Percentiles rank a stretch among this genome's conserved stretches.
phyloP scores from a whole-genome alignment of 2,797 vertebrate genomes.

The Poeciliopsis gracilis region DNA sequence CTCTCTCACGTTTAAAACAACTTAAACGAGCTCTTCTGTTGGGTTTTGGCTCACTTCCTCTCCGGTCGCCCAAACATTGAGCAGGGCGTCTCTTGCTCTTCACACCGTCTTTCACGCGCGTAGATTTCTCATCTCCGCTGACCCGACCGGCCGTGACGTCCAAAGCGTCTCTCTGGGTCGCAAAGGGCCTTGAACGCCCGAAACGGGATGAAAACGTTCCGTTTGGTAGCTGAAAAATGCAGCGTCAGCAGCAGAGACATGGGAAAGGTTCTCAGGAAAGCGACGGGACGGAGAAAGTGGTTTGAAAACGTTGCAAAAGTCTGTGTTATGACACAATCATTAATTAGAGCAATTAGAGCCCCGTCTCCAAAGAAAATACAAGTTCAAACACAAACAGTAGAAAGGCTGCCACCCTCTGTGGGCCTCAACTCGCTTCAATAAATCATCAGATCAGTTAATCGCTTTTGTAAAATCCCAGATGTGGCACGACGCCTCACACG shows the following conservation, averaged over 20 bases:
- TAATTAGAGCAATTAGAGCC: not conserved
- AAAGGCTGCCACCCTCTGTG: not conserved
- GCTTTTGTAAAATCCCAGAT: conserved; percentile 2
- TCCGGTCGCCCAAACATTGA: not conserved
- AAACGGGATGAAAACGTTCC: not conserved
- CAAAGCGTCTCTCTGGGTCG: conserved; percentile 13
- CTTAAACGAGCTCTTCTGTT: too few species aligned
- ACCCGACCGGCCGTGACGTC: conserved; percentile 17
- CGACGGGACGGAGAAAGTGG: not conserved
- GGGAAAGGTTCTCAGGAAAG: not conserved
- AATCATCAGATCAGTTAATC: not conserved
- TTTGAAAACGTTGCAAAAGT: not conserved
- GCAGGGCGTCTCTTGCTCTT: not conserved
- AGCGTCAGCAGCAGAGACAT: too few species aligned
- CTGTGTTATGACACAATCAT: not conserved
- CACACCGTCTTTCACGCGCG: conserved; percentile 4
- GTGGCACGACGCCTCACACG: not conserved
- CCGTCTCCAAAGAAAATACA: not conserved
- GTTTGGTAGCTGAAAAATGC: not conserved
- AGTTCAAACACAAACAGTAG: not conserved
- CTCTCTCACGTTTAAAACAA: not conserved
- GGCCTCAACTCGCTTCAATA: not conserved
- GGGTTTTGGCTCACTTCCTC: not conserved
- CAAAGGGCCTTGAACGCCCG: not conserved
- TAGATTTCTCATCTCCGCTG: conserved; percentile 20